phyloP scores from a whole-genome alignment of 1,140 invertebrate species.

The Drosophila sechellia region DNA sequence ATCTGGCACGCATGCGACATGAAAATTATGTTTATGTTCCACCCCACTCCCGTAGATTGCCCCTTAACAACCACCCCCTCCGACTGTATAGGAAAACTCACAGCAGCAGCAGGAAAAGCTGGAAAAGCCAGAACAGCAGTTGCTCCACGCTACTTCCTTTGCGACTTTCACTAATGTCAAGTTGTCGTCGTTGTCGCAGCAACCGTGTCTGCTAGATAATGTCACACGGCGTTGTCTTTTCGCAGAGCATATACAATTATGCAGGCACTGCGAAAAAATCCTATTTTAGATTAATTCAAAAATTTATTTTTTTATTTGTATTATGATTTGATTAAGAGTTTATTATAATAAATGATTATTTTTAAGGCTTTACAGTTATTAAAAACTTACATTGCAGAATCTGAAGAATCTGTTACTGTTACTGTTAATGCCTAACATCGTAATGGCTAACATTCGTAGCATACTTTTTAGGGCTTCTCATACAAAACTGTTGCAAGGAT shows the following conservation, averaged over 20 bases:
- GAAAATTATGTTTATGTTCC: slow-evolving; percentile 79
- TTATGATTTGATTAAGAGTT: not conserved
- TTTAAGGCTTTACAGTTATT: not conserved
- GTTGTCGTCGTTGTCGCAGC: slow-evolving; percentile 70
- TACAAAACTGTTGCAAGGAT: too few species aligned
- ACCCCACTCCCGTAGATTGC: slow-evolving; percentile 10
- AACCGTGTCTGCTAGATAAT: slow-evolving; percentile 79
- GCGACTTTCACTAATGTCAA: slow-evolving; percentile 81
- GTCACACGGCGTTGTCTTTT: slow-evolving; percentile 61
- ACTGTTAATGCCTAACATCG: too few species aligned
- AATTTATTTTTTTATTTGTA: too few species aligned
- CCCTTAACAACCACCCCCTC: not conserved
- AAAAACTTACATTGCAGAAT: not conserved
- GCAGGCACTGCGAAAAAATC: slow-evolving; percentile 6
- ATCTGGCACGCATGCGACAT: slow-evolving; percentile 67
- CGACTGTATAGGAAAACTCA: slow-evolving; percentile 19
- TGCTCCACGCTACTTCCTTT: slow-evolving; percentile 78
- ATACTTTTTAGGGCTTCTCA: not conserved
- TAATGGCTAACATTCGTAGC: not conserved
- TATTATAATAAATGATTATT: too few species aligned
- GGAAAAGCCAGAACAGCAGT: slow-evolving; percentile 31
- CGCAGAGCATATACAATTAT: slow-evolving; percentile 26
- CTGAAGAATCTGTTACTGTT: not conserved
- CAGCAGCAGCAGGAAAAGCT: slow-evolving; percentile 18
- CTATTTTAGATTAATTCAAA: too few species aligned